Percentiles rank a stretch among this genome's conserved stretches.
Conservation (phyloP, 1,140 invertebrate genomes). For the Drosophila subpulchrella region DNA sequence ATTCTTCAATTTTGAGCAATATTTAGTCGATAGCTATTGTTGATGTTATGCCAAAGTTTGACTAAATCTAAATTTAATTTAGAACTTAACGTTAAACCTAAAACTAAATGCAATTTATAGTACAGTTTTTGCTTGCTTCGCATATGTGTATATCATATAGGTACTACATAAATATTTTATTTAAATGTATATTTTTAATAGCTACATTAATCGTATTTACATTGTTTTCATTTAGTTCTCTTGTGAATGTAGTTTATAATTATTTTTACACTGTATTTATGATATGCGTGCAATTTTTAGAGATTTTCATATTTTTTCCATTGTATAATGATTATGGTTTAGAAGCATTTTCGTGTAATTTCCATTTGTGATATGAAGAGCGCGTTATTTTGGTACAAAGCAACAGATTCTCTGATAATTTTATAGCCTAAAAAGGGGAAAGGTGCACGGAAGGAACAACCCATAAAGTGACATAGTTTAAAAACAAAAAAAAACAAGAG, state of each 20-base stretch:
- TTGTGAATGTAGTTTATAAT: constrained; percentile 46
- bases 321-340: constrained; percentile 67
- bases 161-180: constrained; percentile 66
- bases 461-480: constrained; percentile 36
- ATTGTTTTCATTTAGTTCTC: constrained; percentile 30
- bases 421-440: constrained; percentile 28
- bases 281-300: constrained; percentile 68
- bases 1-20: constrained; percentile 63
- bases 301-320: constrained; percentile 14
- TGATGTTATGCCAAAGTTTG: constrained; percentile 51
- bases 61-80: constrained; percentile 72
- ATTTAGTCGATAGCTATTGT: constrained; percentile 58
- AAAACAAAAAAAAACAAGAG: constrained; percentile 5
- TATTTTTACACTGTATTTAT: constrained; percentile 68
- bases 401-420: constrained; percentile 34
- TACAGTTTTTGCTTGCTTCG: constrained; percentile 68
- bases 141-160: constrained; percentile 41
- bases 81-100: constrained; percentile 67
- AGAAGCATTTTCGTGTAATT: constrained; percentile 58
- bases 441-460: constrained; percentile 27
- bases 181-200: constrained; percentile 81
- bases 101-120: constrained; percentile 75
- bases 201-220: constrained; percentile 62
- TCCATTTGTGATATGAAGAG: constrained; percentile 64
- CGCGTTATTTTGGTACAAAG: constrained; percentile 68